phyloP scores from a whole-genome alignment of 2,113 vertebrate genomes.

The Galemys pyrenaicus region DNA sequence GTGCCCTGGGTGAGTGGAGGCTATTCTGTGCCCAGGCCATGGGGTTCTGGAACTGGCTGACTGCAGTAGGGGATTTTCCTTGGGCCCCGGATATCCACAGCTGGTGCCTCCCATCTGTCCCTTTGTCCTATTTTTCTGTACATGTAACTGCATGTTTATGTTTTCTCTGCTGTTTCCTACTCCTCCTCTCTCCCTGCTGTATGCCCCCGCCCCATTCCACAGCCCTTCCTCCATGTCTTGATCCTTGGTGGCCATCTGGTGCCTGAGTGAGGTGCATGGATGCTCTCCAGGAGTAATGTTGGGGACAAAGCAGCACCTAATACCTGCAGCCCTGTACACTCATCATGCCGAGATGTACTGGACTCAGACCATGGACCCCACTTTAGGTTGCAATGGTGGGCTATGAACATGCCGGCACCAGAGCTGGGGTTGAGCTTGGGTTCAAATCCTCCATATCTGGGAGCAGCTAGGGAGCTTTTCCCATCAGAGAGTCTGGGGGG shows the following conservation, averaged over 20 bases:
- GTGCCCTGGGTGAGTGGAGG: neutral
- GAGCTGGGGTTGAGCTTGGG: neutral
- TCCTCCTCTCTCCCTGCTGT: neutral
- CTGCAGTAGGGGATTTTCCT: neutral
- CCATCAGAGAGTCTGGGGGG: neutral
- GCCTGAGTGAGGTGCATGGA: neutral
- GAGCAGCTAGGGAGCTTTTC: neutral
- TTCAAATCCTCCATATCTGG: neutral
- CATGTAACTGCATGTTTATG: neutral
- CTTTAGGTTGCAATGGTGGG: neutral
- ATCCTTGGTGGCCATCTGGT: neutral
- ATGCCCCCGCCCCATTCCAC: neutral
- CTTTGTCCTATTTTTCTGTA: neutral
- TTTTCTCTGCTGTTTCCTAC: neutral
- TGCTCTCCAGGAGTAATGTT: neutral
- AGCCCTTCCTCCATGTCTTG: neutral
- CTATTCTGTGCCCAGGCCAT: neutral
- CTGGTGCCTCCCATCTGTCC: neutral
- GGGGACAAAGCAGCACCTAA: neutral
- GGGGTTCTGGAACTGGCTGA: too few relatives aligned
- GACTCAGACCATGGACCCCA: neutral
- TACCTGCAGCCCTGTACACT: accelerated
- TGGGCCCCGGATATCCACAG: too few relatives aligned
- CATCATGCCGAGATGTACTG: too few relatives aligned
- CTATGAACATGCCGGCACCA: accelerated